These are phyloP conservation scores for Ochropacha duplaris DNA, from an alignment of 2,888 invertebrate species.

Conservation along the genomic window DNA sequence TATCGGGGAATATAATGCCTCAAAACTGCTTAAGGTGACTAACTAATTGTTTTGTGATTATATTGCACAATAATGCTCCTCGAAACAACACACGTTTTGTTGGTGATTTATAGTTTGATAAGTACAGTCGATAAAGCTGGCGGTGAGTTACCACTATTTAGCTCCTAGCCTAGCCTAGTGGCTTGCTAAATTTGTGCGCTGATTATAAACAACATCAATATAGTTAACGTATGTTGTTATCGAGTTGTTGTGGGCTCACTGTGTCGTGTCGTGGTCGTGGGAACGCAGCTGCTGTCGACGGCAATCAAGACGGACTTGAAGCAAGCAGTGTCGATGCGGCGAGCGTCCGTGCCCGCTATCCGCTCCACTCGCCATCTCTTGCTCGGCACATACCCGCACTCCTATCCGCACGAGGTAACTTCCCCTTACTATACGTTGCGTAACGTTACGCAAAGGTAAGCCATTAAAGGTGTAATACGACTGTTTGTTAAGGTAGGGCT, in stretches of 20 bases:
- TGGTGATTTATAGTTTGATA: constrained; percentile 10
- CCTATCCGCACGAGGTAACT: constrained; percentile 67
- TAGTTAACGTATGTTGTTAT: constrained; percentile 21
- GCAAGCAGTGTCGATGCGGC: constrained; percentile 70
- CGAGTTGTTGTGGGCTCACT: constrained; percentile 31
- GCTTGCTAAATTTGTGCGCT: constrained; percentile 1
- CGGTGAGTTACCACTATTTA: background rate
- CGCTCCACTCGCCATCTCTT: constrained; percentile 59
- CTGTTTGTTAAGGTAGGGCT: constrained; percentile 6
- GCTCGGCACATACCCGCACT: constrained; percentile 73
- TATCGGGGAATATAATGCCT: constrained; percentile 8
- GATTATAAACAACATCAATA: background rate
- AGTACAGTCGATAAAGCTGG: constrained; percentile 7
- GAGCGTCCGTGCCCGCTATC: constrained; percentile 75
- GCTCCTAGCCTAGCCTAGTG: background rate
- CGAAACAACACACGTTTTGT: constrained; percentile 38
- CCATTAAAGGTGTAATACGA: background rate
- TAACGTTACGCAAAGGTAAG: background rate
- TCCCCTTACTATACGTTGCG: constrained; percentile 1
- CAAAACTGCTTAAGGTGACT: constrained; percentile 46
- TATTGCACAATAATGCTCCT: constrained; percentile 43
- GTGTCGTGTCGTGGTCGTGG: constrained; percentile 36
- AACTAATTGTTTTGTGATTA: constrained; percentile 45
- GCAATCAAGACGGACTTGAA: constrained; percentile 90
- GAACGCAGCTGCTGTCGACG: constrained; percentile 87